Percentiles rank a stretch among this genome's conserved stretches.
phyloP scores from a whole-genome alignment of 1,140 invertebrate genomes.

The Drosophila navojoa region DNA sequence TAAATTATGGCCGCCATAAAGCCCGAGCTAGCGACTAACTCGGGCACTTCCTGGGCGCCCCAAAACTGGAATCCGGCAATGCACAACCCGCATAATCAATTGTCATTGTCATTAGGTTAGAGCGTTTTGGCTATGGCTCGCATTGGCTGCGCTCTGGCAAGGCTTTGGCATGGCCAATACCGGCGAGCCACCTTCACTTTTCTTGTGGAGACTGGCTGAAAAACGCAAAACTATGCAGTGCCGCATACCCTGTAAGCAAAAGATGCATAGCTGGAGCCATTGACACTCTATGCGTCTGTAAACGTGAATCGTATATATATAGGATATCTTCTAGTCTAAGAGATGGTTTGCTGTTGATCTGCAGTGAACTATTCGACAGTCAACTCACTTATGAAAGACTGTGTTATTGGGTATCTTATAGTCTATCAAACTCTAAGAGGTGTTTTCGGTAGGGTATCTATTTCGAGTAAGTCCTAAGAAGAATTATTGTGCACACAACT shows the following conservation, averaged over 20 bases:
- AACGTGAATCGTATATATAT: background rate
- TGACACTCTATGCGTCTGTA: background rate
- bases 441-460: too few species aligned
- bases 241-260: conserved; percentile 15
- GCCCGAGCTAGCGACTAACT: conserved; percentile 37
- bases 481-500: too few species aligned
- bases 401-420: too few species aligned
- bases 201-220: conserved; percentile 9
- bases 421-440: too few species aligned
- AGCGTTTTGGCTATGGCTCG: conserved; percentile 21
- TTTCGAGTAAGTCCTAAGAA: too few species aligned
- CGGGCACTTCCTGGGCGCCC: conserved; percentile 66
- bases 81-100: conserved; percentile 57
- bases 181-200: conserved; percentile 67
- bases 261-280: background rate
- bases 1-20: conserved; percentile 68
- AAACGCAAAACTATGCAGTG: conserved; percentile 8
- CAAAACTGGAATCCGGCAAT: conserved; percentile 31
- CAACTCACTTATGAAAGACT: too few species aligned
- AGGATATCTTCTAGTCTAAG: background rate
- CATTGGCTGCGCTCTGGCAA: conserved; percentile 9
- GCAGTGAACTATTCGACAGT: too few species aligned
- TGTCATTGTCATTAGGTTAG: conserved; percentile 73
- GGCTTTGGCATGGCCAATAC: conserved; percentile 48
- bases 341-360: too few species aligned